A percentile compares a stretch with the other conserved stretches of the same genome.
These are phyloP conservation scores for Prorops nasuta DNA, from an alignment of 1,140 invertebrate genomes.

Conservation along the genomic window DNA sequence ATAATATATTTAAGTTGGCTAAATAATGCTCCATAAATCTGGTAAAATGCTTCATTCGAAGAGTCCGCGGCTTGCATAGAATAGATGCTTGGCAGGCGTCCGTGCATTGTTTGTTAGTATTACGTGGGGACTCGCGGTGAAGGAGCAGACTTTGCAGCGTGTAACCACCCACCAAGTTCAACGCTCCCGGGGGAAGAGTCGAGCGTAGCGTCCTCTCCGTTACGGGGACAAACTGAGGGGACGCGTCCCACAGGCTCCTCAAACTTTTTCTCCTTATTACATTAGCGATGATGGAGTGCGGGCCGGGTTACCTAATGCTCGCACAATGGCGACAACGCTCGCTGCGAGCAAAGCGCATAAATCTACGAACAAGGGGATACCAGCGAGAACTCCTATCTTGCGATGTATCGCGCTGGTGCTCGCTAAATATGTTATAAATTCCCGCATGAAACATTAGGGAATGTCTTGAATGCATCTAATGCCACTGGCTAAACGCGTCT, in stretches of 20 bases:
- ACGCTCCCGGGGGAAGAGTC: background rate
- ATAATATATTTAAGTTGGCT: too few species aligned
- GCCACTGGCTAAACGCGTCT: conserved; percentile 12
- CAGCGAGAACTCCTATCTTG: conserved; percentile 29
- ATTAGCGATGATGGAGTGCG: conserved; percentile 34
- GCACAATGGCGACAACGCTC: conserved; percentile 39
- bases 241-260: too few species aligned
- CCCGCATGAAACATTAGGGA: conserved; percentile 37
- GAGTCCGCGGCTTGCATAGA: too few species aligned
- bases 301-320: conserved; percentile 37
- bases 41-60: too few species aligned
- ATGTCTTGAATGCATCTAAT: conserved; percentile 37
- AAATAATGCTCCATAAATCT: too few species aligned
- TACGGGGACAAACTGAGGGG: too few species aligned
- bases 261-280: conserved; percentile 14
- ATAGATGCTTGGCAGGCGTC: too few species aligned
- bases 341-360: conserved; percentile 32
- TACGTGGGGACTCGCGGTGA: too few species aligned
- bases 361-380: conserved; percentile 35
- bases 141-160: too few species aligned
- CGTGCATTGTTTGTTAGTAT: too few species aligned
- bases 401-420: conserved; percentile 28
- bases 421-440: conserved; percentile 47
- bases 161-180: background rate
- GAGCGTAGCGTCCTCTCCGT: conserved; percentile 1